Conservation (phyloP, 2,113 vertebrate species). For the Triplophysa rosa region DNA sequence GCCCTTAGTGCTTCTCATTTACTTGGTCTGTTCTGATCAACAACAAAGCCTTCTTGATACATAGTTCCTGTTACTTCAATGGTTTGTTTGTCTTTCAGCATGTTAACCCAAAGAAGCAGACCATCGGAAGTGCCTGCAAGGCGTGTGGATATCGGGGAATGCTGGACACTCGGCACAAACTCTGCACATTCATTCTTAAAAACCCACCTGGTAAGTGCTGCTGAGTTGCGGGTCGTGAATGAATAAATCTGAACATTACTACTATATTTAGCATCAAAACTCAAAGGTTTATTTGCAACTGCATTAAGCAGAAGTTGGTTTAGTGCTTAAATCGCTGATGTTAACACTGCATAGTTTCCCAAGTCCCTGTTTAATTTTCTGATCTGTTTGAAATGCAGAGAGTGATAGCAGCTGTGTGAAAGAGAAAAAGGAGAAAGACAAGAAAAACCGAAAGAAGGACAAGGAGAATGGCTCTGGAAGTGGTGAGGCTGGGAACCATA, state of each 20-base stretch:
- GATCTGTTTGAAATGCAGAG: conserved; percentile 69
- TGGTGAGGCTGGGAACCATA: conserved; percentile 80
- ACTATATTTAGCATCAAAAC: neutral
- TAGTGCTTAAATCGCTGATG: no score
- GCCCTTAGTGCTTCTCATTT: neutral
- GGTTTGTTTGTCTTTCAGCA: conserved; percentile 73
- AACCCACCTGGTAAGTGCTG: conserved; percentile 92
- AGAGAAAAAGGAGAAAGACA: conserved; percentile 90
- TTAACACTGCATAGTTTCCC: neutral
- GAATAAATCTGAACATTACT: neutral
- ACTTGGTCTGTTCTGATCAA: no score
- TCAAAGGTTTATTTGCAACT: no score
- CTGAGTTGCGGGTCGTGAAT: neutral
- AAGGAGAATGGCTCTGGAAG: conserved; percentile 97
- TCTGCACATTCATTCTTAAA: conserved; percentile 99
- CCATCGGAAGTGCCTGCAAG: conserved; percentile 98
- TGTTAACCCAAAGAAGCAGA: conserved; percentile 99
- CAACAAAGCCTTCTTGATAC: no score
- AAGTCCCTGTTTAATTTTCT: neutral
- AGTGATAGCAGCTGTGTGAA: conserved; percentile 85
- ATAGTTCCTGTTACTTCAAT: neutral
- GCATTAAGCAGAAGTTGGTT: neutral
- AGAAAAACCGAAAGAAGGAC: conserved; percentile 96
- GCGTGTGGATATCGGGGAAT: conserved; percentile 98
- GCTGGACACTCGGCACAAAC: conserved; percentile 98